Conservation (phyloP, 2,113 vertebrate genomes). For the Cepphus grylle region DNA sequence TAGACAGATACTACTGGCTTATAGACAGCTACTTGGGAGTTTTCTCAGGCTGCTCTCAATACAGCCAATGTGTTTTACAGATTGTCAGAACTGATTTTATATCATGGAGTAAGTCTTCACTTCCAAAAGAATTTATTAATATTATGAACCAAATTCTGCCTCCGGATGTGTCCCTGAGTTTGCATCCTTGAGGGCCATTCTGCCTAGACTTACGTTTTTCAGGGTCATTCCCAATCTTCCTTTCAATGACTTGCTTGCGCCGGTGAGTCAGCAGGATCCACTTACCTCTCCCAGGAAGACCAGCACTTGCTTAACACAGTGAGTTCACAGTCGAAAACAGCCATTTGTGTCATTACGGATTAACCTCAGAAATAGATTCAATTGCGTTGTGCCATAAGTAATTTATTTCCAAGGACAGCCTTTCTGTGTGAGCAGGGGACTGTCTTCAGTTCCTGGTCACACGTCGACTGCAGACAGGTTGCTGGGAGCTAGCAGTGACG, state of each 20-base stretch:
- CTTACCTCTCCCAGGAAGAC: background rate
- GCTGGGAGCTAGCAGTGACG: background rate
- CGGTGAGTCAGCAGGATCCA: background rate
- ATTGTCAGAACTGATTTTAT: background rate
- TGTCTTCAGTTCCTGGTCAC: fast-evolving
- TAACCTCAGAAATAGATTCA: background rate
- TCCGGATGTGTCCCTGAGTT: background rate
- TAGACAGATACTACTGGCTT: background rate
- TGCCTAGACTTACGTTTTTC: background rate
- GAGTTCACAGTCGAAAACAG: background rate
- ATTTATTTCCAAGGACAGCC: background rate
- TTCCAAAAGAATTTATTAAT: background rate
- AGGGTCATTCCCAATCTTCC: background rate
- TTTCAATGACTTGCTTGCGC: background rate
- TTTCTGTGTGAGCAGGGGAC: background rate
- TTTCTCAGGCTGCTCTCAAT: background rate
- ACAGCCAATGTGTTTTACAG: background rate
- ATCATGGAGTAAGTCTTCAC: background rate
- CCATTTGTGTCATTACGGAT: background rate
- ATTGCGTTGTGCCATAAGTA: background rate
- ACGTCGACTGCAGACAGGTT: background rate
- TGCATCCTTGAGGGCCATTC: background rate
- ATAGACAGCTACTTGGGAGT: background rate
- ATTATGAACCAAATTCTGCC: background rate
- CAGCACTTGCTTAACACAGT: background rate